Percentiles rank a stretch among this genome's conserved stretches.
phyloP scores from a whole-genome alignment of 2,888 invertebrate genomes.

The Drosophila quasianomalipes region DNA sequence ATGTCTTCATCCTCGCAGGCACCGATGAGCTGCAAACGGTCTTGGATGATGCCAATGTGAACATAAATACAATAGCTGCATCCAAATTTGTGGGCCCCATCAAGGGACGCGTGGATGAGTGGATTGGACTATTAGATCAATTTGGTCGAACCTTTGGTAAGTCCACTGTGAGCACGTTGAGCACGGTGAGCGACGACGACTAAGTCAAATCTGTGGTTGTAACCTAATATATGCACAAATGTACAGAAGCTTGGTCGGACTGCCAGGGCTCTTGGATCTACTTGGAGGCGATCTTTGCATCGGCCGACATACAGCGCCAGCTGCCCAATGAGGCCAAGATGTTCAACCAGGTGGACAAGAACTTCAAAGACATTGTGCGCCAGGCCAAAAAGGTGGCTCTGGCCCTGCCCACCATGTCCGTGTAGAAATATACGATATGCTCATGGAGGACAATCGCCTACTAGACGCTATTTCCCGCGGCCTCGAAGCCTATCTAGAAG shows the following conservation, averaged over 20 bases:
- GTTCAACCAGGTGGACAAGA: conserved; percentile 94
- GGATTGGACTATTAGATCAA: conserved; percentile 90
- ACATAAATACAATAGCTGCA: conserved; percentile 94
- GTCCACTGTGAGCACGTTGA: neutral
- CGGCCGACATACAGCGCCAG: conserved; percentile 97
- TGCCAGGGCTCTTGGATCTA: conserved; percentile 98
- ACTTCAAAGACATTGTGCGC: conserved; percentile 95
- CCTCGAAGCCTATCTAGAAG: conserved; percentile 94
- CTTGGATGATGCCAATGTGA: conserved; percentile 94
- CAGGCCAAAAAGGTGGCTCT: conserved; percentile 92
- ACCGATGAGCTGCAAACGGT: conserved; percentile 93
- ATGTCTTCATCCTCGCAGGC: conserved; percentile 93
- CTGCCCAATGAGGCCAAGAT: conserved; percentile 95
- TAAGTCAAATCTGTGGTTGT: neutral
- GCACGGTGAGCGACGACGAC: neutral
- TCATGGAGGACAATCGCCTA: conserved; percentile 91
- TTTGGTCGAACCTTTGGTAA: conserved; percentile 92
- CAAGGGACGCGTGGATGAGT: conserved; percentile 92
- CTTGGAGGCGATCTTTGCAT: conserved; percentile 96
- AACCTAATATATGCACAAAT: neutral
- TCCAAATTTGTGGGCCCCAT: conserved; percentile 95
- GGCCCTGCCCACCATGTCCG: conserved; percentile 92
- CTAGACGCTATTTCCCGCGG: conserved; percentile 96
- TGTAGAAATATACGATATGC: conserved; percentile 89
- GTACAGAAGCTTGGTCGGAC: conserved; percentile 92